Evolutionary conservation across 2,113 vertebrate genomes (phyloP).

Genomic region (Leptocoma aspasia): DNA sequence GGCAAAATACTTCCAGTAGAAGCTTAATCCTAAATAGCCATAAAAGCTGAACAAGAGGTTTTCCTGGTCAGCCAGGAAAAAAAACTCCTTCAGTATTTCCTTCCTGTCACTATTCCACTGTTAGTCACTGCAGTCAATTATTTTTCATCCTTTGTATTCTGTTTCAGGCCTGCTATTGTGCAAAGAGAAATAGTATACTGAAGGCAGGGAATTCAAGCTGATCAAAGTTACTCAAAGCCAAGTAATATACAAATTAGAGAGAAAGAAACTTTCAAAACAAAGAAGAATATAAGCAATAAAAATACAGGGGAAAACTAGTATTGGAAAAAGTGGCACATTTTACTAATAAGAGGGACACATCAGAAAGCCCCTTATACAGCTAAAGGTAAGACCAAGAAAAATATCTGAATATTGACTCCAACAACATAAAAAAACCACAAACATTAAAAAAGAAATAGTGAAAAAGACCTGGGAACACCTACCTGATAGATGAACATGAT

Average conservation of each 20-base stretch:
- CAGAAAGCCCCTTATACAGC: background rate
- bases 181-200: background rate
- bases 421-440: background rate
- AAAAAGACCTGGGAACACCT: background rate
- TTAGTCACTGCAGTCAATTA: background rate
- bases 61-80: background rate
- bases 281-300: background rate
- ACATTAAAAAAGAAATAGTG: background rate
- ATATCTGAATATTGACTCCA: background rate
- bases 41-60: background rate
- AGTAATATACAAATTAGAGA: background rate
- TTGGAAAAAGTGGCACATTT: background rate
- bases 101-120: background rate
- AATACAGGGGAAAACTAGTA: background rate
- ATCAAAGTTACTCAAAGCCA: background rate
- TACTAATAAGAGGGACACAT: background rate
- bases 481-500: background rate
- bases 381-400: background rate
- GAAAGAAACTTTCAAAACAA: background rate
- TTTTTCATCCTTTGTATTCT: background rate
- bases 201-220: background rate
- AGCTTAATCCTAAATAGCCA: background rate
- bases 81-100: background rate
- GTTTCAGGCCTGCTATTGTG: background rate
- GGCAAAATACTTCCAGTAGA: background rate